These are phyloP conservation scores for Eupithecia insigniata DNA, from an alignment of 2,888 invertebrate species.

Conservation along the genomic window DNA sequence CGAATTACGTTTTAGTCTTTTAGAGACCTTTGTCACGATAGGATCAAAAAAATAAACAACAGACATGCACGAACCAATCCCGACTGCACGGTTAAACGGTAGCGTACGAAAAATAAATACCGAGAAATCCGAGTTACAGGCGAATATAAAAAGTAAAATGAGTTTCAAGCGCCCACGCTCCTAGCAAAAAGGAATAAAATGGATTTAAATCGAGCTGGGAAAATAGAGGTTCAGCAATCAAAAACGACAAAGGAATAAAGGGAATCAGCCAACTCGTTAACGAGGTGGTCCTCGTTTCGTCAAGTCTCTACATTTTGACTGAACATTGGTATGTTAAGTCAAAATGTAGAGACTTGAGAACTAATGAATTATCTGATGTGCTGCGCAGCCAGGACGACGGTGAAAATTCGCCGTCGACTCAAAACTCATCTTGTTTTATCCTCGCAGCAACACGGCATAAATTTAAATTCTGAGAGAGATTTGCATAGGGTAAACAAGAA, in stretches of 20 bases:
- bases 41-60: conserved; percentile 60
- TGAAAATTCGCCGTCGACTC: conserved; percentile 49
- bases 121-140: conserved; percentile 54
- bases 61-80: conserved; percentile 63
- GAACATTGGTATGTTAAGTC: conserved; percentile 57
- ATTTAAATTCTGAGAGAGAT: conserved; percentile 45
- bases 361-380: conserved; percentile 61
- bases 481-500: conserved; percentile 55
- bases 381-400: conserved; percentile 45
- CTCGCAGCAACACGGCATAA: conserved; percentile 32
- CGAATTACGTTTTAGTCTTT: conserved; percentile 37
- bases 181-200: conserved; percentile 52
- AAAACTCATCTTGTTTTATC: conserved; percentile 44
- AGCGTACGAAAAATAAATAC: conserved; percentile 67
- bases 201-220: conserved; percentile 54
- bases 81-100: conserved; percentile 72
- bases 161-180: conserved; percentile 47
- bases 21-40: conserved; percentile 39
- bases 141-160: conserved; percentile 63
- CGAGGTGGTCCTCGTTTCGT: too few species aligned
- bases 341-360: conserved; percentile 27
- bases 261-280: conserved; percentile 55
- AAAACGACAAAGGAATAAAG: conserved; percentile 46
- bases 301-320: too few species aligned
- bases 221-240: conserved; percentile 53